Evolutionary conservation across 2,113 vertebrate genomes (phyloP).

Genomic region (Mugil cephalus): DNA sequence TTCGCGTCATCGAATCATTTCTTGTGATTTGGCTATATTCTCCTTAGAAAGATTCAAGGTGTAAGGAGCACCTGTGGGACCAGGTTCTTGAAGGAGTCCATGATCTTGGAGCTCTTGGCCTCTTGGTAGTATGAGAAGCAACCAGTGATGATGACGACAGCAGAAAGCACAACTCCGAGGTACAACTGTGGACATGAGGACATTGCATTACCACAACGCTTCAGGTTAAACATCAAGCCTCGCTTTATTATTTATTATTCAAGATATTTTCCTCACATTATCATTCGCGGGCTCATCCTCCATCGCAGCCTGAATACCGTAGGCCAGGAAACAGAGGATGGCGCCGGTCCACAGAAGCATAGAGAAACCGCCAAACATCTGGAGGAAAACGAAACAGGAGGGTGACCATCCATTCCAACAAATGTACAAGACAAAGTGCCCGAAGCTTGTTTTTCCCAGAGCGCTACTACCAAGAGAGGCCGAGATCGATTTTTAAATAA

Average conservation of each 20-base stretch:
- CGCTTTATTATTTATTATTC: too few relatives aligned
- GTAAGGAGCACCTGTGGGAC: conserved; percentile 91
- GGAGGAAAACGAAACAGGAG: neutral
- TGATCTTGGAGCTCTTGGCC: conserved; percentile 98
- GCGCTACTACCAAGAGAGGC: too few relatives aligned
- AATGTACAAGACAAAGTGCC: neutral
- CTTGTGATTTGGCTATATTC: too few relatives aligned
- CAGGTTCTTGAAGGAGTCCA: conserved; percentile 99
- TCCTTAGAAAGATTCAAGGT: neutral
- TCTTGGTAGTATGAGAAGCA: conserved; percentile 99
- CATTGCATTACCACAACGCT: too few relatives aligned
- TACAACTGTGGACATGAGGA: conserved; percentile 85
- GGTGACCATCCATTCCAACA: neutral
- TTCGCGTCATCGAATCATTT: neutral
- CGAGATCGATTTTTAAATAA: neutral
- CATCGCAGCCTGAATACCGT: conserved; percentile 88
- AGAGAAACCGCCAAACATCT: conserved; percentile 87
- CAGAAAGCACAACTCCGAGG: conserved; percentile 92
- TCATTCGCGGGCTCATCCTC: conserved; percentile 91
- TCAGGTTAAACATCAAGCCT: too few relatives aligned
- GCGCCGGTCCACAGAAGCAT: conserved; percentile 98
- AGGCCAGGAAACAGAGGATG: conserved; percentile 94
- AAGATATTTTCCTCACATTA: conserved; percentile 85
- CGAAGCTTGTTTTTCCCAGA: too few relatives aligned
- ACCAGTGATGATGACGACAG: conserved; percentile 97